Evolutionary conservation across 2,888 invertebrate species (phyloP).

Genomic region (Caenorhabditis sp.): DNA sequence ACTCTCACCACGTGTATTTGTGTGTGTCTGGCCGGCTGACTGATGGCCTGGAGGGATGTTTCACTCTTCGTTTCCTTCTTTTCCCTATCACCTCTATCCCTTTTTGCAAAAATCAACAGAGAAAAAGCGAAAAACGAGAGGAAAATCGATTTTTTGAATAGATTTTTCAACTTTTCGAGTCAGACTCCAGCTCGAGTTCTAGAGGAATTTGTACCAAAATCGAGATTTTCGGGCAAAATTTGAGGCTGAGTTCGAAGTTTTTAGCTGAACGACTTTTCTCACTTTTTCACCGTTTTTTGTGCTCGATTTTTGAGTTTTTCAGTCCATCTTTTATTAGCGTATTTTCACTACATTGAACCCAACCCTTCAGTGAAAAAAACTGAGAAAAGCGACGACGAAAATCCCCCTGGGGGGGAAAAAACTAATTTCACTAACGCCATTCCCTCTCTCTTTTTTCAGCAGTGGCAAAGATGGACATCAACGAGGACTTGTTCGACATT

Average conservation of each 20-base stretch:
- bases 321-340: no score
- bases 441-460: slow-evolving; percentile 63
- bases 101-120: slow-evolving; percentile 6
- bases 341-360: no score
- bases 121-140: background rate
- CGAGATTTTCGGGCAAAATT: no score
- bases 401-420: slow-evolving; percentile 2
- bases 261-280: no score
- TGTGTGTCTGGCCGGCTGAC: background rate
- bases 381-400: background rate
- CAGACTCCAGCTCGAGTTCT: no score
- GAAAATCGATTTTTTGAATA: no score
- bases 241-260: no score
- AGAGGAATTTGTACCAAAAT: no score
- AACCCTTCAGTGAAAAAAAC: slow-evolving; percentile 8
- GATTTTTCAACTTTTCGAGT: no score
- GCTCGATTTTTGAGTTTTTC: no score
- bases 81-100: background rate
- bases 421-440: slow-evolving; percentile 31
- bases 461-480: slow-evolving; percentile 77
- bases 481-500: slow-evolving; percentile 82
- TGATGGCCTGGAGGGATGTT: background rate
- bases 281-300: no score
- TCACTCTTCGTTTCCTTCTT: background rate
- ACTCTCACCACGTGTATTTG: background rate